Evolutionary conservation across 2,797 vertebrate genomes (phyloP), one percentile per base, ranked within the genome.

Genomic region (Artibeus jamaicensis): DNA sequence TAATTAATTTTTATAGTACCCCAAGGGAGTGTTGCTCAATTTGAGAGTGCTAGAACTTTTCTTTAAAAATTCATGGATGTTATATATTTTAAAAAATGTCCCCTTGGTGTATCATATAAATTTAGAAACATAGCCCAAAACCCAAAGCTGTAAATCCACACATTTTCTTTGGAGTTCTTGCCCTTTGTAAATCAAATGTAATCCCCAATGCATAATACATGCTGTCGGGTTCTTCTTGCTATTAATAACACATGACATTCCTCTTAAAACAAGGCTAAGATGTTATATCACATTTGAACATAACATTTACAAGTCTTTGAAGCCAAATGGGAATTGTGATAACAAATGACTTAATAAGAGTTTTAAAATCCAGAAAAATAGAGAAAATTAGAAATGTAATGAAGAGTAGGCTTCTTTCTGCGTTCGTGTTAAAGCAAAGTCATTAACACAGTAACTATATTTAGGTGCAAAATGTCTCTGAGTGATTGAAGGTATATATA

Each of bases 1-100:
- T 83, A 97, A 95, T 89, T 97, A 95, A 94, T 82, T 97, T 97
- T 95, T 89, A 42, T 24, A 77, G 2, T 92, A 21, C 12, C 70
- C 4, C 8, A 89, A 91, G 83, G 70, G 76, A 98, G 8, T 88
- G 29, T 59, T 85, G 37, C 44, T 95, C 62, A 94, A 46, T 88
- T 90, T 88, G 68, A 95, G 39, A 21, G 48, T 96, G 83, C 5
- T 85, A 95, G 11, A 95, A 87, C 16, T 16, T 97, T 95, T 96
- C 77, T 95, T 88, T 29, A 95, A 94, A 95, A 15, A 39, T 91
- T 97, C 26, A 55, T 91, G 82, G 76, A 26, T 93, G 24, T n/a
- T 89, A 91, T 76, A 83, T 29, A 70, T 89, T 96, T 92, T 9
- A 62, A 76, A 89, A 96, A 96, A 79, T 50, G 18, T 96, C 82